These are phyloP conservation scores for Ametastegia equiseti DNA, from an alignment of 2,888 invertebrate genomes.

Conservation along the genomic window DNA sequence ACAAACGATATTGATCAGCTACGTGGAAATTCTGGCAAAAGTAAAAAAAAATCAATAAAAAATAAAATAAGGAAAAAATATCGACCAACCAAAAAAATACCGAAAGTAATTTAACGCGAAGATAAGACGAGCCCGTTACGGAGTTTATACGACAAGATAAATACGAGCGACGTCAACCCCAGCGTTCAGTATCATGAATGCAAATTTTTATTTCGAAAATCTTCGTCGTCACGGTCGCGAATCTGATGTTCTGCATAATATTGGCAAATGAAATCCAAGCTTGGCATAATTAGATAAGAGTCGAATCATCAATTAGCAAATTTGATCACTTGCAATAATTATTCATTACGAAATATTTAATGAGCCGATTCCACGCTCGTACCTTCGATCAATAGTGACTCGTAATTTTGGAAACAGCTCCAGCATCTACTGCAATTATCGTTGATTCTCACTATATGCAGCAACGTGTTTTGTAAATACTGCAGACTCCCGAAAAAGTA, in stretches of 20 bases:
- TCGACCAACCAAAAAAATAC: too few species aligned
- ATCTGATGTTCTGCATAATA: neutral
- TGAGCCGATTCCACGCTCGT: neutral
- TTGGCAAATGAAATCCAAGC: neutral
- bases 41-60: neutral
- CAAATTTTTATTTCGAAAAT: neutral
- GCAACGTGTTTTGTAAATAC: neutral
- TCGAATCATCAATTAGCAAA: neutral
- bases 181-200: neutral
- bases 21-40: neutral
- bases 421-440: neutral
- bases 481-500: neutral
- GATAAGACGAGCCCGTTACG: neutral
- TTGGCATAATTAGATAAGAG: neutral
- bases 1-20: conserved; percentile 21
- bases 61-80: neutral
- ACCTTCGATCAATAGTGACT: neutral
- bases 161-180: neutral
- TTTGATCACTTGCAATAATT: neutral
- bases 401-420: neutral
- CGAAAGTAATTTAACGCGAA: neutral
- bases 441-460: neutral
- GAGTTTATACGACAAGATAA: neutral
- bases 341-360: conserved; percentile 4
- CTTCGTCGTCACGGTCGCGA: neutral